phyloP scores from a whole-genome alignment of 2,888 invertebrate genomes.

The Spodoptera picta region DNA sequence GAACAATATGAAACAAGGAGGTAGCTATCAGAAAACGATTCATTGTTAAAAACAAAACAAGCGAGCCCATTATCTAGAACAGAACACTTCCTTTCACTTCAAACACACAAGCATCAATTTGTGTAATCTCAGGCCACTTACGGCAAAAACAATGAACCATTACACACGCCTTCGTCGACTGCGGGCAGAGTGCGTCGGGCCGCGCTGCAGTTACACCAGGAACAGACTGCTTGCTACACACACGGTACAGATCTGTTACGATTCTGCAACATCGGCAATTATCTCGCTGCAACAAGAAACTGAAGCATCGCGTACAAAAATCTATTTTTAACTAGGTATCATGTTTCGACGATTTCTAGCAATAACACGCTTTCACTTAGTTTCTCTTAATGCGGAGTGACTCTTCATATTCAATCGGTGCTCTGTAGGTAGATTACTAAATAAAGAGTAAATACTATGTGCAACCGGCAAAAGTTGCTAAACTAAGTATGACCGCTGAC shows the following conservation, averaged over 20 bases:
- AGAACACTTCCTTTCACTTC: conserved; percentile 80
- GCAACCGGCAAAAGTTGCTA: conserved; percentile 47
- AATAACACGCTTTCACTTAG: conserved; percentile 56
- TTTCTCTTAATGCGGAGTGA: conserved; percentile 48
- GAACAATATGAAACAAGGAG: conserved; percentile 24
- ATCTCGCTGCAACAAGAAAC: conserved; percentile 10
- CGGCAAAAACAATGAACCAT: conserved; percentile 81
- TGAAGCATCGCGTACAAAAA: conserved; percentile 25
- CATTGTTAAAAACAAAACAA: conserved; percentile 74
- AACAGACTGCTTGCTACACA: conserved; percentile 33
- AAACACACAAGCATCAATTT: conserved; percentile 76
- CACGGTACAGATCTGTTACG: conserved; percentile 22
- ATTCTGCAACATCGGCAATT: conserved; percentile 25
- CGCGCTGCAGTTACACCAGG: conserved; percentile 27
- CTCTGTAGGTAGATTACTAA: conserved; percentile 27
- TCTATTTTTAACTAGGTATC: conserved; percentile 22
- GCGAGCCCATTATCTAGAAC: conserved; percentile 70
- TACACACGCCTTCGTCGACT: conserved; percentile 67
- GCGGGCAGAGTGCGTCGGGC: conserved; percentile 15
- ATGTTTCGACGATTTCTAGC: conserved; percentile 40
- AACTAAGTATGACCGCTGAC: conserved; percentile 54
- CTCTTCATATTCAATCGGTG: conserved; percentile 24
- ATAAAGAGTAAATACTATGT: conserved; percentile 42
- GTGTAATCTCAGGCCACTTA: conserved; percentile 79
- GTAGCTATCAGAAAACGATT: conserved; percentile 57